Conservation (phyloP, 2,113 vertebrate species). For the Ia io region DNA sequence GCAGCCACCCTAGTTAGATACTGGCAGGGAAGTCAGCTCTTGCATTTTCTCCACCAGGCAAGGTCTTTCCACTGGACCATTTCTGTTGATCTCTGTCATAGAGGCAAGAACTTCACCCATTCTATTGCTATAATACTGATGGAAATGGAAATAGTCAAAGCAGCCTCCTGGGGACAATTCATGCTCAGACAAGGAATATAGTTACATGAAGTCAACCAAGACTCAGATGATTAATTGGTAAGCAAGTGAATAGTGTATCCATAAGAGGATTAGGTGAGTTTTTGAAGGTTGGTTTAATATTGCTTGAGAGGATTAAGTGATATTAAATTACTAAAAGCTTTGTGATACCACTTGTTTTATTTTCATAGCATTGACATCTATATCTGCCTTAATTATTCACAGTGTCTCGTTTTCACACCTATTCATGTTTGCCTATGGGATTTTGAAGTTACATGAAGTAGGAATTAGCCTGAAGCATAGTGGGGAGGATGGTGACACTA, state of each 20-base stretch:
- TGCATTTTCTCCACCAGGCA: neutral
- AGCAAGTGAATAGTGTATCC: neutral
- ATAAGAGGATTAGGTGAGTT: neutral
- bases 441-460: neutral
- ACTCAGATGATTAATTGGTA: neutral
- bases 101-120: neutral
- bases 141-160: neutral
- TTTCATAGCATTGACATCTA: neutral
- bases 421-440: neutral
- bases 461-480: neutral
- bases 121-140: neutral
- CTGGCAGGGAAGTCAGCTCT: neutral
- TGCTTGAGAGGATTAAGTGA: neutral
- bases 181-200: neutral
- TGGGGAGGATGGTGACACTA: neutral
- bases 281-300: neutral
- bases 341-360: neutral
- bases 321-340: slow-evolving; percentile 8
- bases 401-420: neutral
- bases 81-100: neutral
- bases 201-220: neutral
- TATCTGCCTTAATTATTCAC: neutral
- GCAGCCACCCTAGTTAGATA: neutral
- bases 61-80: neutral
- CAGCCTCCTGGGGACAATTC: neutral